phyloP scores from a whole-genome alignment of 2,888 invertebrate species.

The Drosophila multiciliata region DNA sequence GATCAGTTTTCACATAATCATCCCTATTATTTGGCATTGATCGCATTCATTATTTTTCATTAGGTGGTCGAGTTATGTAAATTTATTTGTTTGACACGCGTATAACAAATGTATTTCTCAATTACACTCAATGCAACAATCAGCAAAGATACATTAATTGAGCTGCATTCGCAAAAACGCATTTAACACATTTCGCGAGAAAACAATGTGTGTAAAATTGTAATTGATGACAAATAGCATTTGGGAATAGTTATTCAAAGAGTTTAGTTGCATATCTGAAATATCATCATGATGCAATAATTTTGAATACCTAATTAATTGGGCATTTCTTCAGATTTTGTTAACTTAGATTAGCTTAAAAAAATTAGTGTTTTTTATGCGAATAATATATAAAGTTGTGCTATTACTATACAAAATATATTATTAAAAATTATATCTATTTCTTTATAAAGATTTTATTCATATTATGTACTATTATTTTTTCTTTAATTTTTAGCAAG shows the following conservation, averaged over 20 bases:
- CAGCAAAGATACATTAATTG: slow-evolving; percentile 55
- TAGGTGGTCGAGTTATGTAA: slow-evolving; percentile 60
- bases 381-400: neutral
- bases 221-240: slow-evolving; percentile 38
- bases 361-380: neutral
- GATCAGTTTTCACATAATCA: slow-evolving; percentile 53
- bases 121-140: slow-evolving; percentile 48
- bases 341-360: neutral
- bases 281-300: neutral
- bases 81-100: slow-evolving; percentile 65
- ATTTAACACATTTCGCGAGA: slow-evolving; percentile 16
- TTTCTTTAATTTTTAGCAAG: neutral
- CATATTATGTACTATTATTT: neutral
- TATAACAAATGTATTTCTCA: slow-evolving; percentile 29
- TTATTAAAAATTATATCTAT: neutral
- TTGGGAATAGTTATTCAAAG: neutral
- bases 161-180: slow-evolving; percentile 28
- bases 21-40: slow-evolving; percentile 50
- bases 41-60: slow-evolving; percentile 62
- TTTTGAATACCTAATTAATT: neutral
- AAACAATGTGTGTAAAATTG: slow-evolving; percentile 27
- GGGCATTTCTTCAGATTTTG: neutral
- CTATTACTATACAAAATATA: neutral
- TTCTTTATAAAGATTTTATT: neutral
- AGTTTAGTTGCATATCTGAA: neutral